Conservation (phyloP, 2,113 vertebrate species). For the Coracopsis vasa region DNA sequence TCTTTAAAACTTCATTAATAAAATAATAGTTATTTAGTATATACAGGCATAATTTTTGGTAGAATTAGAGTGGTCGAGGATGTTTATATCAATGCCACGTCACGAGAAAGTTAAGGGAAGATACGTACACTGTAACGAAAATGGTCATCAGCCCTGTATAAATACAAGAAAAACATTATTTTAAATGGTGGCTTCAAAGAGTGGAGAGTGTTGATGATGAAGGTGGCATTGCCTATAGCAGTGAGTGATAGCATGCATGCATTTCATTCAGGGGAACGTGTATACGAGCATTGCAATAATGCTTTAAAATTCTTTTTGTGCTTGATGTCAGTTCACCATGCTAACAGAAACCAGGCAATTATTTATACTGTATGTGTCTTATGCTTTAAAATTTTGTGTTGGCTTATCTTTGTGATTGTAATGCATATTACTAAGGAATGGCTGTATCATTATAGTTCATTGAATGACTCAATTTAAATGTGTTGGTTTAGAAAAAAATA, state of each 20-base stretch:
- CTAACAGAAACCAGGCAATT: not conserved
- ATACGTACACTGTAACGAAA: not conserved
- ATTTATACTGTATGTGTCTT: not conserved
- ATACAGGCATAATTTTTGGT: not conserved
- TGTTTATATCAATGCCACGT: not conserved
- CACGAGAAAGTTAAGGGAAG: not conserved
- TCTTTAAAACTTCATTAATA: not conserved
- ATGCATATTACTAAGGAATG: not conserved
- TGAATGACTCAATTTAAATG: not conserved
- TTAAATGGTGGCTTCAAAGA: not conserved
- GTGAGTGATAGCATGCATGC: slow-evolving; percentile 45
- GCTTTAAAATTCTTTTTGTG: not conserved
- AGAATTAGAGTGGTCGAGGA: not conserved
- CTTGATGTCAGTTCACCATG: not conserved
- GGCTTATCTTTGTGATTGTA: not conserved
- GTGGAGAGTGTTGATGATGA: fast-evolving
- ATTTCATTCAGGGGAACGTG: not conserved
- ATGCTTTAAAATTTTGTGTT: slow-evolving; percentile 3
- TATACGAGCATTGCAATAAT: not conserved
- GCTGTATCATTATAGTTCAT: not conserved
- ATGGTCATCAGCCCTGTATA: not conserved
- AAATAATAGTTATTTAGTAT: not conserved
- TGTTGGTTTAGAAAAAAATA: not conserved
- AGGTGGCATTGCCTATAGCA: slow-evolving; percentile 1
- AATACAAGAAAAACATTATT: not conserved